phyloP scores from a whole-genome alignment of 2,797 vertebrate species.

The Melopsittacus undulatus region DNA sequence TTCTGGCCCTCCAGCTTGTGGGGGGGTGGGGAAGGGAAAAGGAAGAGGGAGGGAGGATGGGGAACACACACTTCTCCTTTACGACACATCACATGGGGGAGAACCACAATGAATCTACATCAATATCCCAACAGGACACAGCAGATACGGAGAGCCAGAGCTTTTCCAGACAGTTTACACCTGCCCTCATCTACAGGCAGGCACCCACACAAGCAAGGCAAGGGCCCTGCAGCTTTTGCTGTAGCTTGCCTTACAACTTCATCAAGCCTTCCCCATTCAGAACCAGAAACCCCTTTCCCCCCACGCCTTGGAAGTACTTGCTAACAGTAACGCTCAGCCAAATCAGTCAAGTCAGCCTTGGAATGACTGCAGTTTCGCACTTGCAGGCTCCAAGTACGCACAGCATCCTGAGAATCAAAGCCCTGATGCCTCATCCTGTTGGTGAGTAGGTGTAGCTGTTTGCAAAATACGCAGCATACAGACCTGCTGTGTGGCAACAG shows the following conservation, averaged over 20 bases:
- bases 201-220: not conserved
- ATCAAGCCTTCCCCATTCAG: not conserved
- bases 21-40: conserved; percentile 50
- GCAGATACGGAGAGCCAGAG: not conserved
- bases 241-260: not conserved
- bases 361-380: conserved; percentile 6
- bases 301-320: not conserved
- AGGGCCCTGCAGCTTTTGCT: not conserved
- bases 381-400: not conserved
- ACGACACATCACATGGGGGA: not conserved
- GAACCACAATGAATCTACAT: not conserved
- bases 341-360: not conserved
- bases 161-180: conserved; percentile 3
- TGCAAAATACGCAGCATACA: not conserved
- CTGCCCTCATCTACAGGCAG: not conserved
- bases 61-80: conserved; percentile 13
- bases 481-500: conserved; percentile 34
- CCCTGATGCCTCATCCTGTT: not conserved
- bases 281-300: not conserved
- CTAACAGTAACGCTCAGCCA: not conserved
- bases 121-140: not conserved
- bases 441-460: conserved; percentile 41
- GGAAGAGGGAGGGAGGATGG: not conserved
- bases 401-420: not conserved
- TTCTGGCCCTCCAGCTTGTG: conserved; percentile 94